phyloP scores from a whole-genome alignment of 1,140 invertebrate species.

The Drosophila pallidifrons region DNA sequence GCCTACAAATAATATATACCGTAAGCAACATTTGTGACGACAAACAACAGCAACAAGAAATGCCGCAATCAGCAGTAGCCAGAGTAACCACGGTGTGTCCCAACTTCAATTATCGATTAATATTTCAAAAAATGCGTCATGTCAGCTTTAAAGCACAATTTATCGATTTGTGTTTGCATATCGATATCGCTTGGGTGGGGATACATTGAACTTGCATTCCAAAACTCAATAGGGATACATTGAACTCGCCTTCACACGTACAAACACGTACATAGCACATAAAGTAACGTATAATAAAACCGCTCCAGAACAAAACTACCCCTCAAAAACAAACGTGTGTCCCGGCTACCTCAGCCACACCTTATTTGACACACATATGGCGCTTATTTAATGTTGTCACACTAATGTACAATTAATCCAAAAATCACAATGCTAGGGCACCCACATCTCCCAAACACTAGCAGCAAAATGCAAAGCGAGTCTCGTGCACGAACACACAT shows the following conservation, averaged over 20 bases:
- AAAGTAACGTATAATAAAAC: background rate
- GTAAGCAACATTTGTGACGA: conserved; percentile 46
- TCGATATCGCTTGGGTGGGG: background rate
- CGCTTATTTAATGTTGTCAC: conserved; percentile 17
- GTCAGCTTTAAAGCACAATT: conserved; percentile 1
- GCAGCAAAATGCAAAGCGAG: background rate
- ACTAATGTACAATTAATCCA: conserved; percentile 40
- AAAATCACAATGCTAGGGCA: conserved; percentile 34
- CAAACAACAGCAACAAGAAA: conserved; percentile 41
- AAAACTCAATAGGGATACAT: conserved; percentile 1
- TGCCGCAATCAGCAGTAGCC: conserved; percentile 37
- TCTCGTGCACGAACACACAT: conserved; percentile 3
- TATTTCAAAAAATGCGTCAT: background rate
- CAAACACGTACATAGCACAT: background rate
- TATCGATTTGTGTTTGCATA: conserved; percentile 15
- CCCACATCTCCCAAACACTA: conserved; percentile 6
- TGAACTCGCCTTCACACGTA: too few species aligned
- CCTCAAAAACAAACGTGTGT: conserved; percentile 4
- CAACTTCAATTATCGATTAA: conserved; percentile 30
- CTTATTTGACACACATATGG: conserved; percentile 9
- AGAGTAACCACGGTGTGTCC: conserved; percentile 28
- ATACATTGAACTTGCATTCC: background rate
- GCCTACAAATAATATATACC: conserved; percentile 47
- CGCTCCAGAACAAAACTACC: background rate
- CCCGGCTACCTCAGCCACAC: background rate